Conservation (phyloP, 2,888 invertebrate species). For the Sinhomidia bicolor region DNA sequence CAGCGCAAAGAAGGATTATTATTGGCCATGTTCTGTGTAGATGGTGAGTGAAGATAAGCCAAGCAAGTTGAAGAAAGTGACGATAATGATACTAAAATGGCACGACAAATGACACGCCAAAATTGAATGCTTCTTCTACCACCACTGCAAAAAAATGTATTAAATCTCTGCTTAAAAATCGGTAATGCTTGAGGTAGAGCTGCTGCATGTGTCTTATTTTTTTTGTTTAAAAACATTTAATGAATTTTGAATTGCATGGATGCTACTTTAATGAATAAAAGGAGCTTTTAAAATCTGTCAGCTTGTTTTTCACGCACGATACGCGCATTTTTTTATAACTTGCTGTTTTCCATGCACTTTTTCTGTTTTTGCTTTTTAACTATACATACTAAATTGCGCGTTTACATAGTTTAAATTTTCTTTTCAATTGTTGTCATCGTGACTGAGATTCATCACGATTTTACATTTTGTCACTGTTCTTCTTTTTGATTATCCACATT, state of each 20-base stretch:
- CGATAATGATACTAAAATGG: slow-evolving; percentile 8
- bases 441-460: slow-evolving; percentile 68
- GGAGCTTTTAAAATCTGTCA: background rate
- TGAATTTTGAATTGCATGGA: too few relatives aligned
- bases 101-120: slow-evolving; percentile 47
- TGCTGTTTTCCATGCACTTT: background rate
- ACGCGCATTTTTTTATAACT: background rate
- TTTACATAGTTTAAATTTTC: slow-evolving; percentile 20
- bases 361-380: background rate
- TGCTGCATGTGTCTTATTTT: too few relatives aligned
- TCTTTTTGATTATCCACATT: background rate
- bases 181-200: too few relatives aligned
- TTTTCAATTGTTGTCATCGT: slow-evolving; percentile 38
- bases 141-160: slow-evolving; percentile 41
- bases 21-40: background rate
- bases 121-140: slow-evolving; percentile 44
- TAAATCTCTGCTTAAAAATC: too few relatives aligned
- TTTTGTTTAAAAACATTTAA: too few relatives aligned
- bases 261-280: background rate
- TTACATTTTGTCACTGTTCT: slow-evolving; percentile 62
- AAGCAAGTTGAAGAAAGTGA: background rate
- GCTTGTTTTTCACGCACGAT: slow-evolving; percentile 10
- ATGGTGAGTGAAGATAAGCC: background rate
- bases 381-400: background rate
- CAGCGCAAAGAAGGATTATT: background rate